Evolutionary conservation across 1,140 invertebrate species (phyloP).

Genomic region (Pararge aegeria): DNA sequence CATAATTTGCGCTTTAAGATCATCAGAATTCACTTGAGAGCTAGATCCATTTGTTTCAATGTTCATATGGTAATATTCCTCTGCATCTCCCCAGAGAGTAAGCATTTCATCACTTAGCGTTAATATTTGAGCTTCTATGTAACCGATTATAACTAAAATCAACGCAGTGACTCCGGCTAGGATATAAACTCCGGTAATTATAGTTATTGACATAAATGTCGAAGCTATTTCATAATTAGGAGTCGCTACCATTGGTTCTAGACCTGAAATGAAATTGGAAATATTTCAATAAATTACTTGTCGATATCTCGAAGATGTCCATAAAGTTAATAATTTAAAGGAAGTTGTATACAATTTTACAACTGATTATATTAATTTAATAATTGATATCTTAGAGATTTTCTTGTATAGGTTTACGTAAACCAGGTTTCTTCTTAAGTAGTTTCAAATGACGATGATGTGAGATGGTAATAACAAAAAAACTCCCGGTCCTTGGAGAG

Average conservation of each 20-base stretch:
- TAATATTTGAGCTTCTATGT: conserved; percentile 52
- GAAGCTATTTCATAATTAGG: conserved; percentile 55
- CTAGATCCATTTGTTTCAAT: conserved; percentile 10
- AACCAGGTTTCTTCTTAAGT: too few relatives aligned
- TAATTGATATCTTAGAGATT: background rate
- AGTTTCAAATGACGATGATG: too few relatives aligned
- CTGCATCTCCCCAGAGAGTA: conserved; percentile 45
- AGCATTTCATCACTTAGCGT: conserved; percentile 45
- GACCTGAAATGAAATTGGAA: conserved; percentile 37
- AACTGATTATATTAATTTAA: too few relatives aligned
- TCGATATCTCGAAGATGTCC: too few relatives aligned
- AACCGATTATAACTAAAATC: conserved; percentile 48
- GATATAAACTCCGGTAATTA: conserved; percentile 22
- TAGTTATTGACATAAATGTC: conserved; percentile 29
- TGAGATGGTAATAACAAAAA: too few relatives aligned
- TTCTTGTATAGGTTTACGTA: too few relatives aligned
- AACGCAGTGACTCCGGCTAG: conserved; percentile 41
- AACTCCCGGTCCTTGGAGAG: too few relatives aligned
- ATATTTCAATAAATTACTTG: too few relatives aligned
- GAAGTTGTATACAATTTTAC: too few relatives aligned
- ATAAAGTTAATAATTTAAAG: too few relatives aligned
- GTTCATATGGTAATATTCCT: conserved; percentile 25
- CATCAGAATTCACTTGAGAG: background rate
- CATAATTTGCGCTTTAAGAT: conserved; percentile 9
- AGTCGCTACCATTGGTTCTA: conserved; percentile 48